Base-by-base conservation (phyloP, 2,797 vertebrate species). In the Petrocephalus schoutedeni region DNA sequence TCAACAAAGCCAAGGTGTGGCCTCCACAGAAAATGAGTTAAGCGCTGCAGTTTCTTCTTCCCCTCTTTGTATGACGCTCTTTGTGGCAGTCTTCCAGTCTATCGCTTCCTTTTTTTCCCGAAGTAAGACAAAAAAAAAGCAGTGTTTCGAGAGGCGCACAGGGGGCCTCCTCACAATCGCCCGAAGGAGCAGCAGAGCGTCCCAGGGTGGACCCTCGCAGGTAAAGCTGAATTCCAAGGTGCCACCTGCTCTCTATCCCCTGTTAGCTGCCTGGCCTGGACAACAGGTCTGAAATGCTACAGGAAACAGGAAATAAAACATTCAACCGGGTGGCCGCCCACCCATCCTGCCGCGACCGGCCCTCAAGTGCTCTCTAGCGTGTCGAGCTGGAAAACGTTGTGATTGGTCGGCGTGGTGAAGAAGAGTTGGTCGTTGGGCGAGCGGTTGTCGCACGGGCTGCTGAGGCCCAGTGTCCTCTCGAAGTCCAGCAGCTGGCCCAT, bases 401-500 rank as follows among this genome's bases (percentile, higher is more conserved):
- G 98, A 94, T 97, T 99, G 95, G 98, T 97, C 28, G 98, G 98
- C 3, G 98, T 99, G 93, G 97, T 98, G 93, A 99, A 99, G 93
- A 98, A 98, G 89, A 99, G 96, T 95, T 98, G 98, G 90, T 98
- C 97, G 0, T 94, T 95, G 82, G 97, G 95, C 0, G 91, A 93
- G 67, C 93, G 96, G 97, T 97, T 98, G 93, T 99, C 98, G 0
- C 98, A 99, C 0, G 98, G 98, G 93, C 98, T 99, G 94, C 96
- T 98, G 58, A 98, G 96, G 89, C 98, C 98, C 94, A 99, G 97
- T 89, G 97, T 99, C 93, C 98, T 95, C 94, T 99, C 98, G 88
- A 99, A 99, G 96, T 99, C 98, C 95, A 99, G 95, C 58, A 99
- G 97, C 87, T 99, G 98, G 90, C 98, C 98, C 98, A 99, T 99